Evolutionary conservation across 2,888 invertebrate genomes (phyloP).

Genomic region (Drosophila nigritarsus): DNA sequence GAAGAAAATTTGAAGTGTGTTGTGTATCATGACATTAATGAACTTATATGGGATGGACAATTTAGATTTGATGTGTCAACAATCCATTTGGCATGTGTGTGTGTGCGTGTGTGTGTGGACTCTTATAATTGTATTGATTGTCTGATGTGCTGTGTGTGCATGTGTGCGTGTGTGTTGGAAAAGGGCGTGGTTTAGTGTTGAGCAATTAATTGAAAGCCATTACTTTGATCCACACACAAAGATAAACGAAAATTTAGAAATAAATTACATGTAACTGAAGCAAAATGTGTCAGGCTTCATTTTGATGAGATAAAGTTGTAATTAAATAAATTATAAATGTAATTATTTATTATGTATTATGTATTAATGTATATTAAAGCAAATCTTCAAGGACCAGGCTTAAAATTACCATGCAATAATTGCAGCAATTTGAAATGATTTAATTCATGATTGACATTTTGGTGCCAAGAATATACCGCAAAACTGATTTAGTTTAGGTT

Average conservation of each 20-base stretch:
- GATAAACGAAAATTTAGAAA: slow-evolving; percentile 39
- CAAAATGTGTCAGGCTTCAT: neutral
- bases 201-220: slow-evolving; percentile 48
- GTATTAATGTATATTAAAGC: neutral
- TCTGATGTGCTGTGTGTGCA: slow-evolving; percentile 1
- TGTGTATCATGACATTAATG: slow-evolving; percentile 77
- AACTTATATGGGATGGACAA: slow-evolving; percentile 77
- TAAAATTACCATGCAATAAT: slow-evolving; percentile 2
- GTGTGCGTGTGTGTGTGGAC: slow-evolving; percentile 6
- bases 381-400: neutral
- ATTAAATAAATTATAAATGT: neutral
- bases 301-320: neutral
- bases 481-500: slow-evolving; percentile 71
- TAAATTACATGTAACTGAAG: slow-evolving; percentile 5
- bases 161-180: slow-evolving; percentile 28
- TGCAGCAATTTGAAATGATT: slow-evolving; percentile 10
- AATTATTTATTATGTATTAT: neutral
- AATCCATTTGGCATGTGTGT: slow-evolving; percentile 42
- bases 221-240: slow-evolving; percentile 27
- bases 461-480: slow-evolving; percentile 78
- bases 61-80: slow-evolving; percentile 76
- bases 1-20: slow-evolving; percentile 34
- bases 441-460: slow-evolving; percentile 76
- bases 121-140: slow-evolving; percentile 53
- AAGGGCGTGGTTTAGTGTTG: slow-evolving; percentile 53